phyloP scores from a whole-genome alignment of 1,140 invertebrate species.

The Lysiphlebus fabarum region DNA sequence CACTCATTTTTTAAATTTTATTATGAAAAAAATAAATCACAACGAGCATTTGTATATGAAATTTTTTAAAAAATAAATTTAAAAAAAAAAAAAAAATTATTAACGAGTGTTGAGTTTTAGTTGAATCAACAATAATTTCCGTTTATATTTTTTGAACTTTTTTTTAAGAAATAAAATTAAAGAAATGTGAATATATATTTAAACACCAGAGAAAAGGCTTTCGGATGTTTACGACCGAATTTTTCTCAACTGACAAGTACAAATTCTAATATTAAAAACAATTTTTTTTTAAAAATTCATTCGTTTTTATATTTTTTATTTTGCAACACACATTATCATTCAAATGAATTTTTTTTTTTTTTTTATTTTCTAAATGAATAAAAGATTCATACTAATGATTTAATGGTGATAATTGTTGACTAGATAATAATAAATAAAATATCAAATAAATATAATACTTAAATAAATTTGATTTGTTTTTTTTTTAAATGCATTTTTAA shows the following conservation, averaged over 20 bases:
- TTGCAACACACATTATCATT: not conserved
- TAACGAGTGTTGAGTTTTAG: no score
- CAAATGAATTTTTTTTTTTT: not conserved
- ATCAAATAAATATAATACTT: no score
- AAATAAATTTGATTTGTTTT: no score
- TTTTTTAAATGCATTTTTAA: no score
- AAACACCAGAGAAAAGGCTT: slow-evolving; percentile 4
- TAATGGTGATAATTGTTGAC: no score
- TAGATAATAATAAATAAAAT: no score
- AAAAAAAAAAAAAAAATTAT: not conserved
- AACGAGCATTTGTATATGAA: no score
- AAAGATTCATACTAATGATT: no score
- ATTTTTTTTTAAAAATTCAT: no score
- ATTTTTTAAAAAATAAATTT: not conserved
- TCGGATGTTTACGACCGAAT: slow-evolving; percentile 6
- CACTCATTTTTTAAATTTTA: no score
- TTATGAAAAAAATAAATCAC: no score
- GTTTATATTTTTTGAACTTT: not conserved
- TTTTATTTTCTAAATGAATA: not conserved
- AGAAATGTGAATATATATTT: not conserved
- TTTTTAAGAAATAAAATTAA: not conserved
- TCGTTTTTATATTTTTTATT: no score
- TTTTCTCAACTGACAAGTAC: not conserved
- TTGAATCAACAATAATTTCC: not conserved
- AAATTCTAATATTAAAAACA: not conserved